A percentile compares a stretch with the other conserved stretches of the same genome.
phyloP scores from a whole-genome alignment of 2,888 invertebrate genomes.

The Athripsodes cinereus region DNA sequence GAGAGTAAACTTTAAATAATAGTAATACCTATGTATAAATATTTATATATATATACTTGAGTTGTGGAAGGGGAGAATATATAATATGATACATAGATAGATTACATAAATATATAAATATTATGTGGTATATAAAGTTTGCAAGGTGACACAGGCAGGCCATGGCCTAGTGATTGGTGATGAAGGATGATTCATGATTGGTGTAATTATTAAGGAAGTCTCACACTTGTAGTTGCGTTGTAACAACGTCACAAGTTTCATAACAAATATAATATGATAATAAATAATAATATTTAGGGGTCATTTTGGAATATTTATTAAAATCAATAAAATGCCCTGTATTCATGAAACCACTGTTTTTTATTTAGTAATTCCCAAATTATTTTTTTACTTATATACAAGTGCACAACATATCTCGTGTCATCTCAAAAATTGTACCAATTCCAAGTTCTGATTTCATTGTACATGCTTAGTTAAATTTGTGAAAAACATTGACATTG shows the following conservation, averaged over 20 bases:
- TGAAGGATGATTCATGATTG: too few species aligned
- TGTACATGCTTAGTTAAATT: too few species aligned
- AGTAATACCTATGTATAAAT: neutral
- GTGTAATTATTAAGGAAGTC: constrained; percentile 4
- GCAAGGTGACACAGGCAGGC: too few species aligned
- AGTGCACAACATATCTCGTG: too few species aligned
- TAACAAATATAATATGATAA: constrained; percentile 26
- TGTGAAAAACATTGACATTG: too few species aligned
- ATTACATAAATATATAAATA: neutral
- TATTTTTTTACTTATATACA: too few species aligned
- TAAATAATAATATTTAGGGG: constrained; percentile 28
- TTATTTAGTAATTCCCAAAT: too few species aligned
- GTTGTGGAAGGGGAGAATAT: neutral
- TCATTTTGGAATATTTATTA: constrained; percentile 29
- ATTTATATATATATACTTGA: neutral
- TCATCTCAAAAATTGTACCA: too few species aligned
- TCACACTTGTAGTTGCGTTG: constrained; percentile 28
- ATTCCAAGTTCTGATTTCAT: too few species aligned
- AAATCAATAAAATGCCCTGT: constrained; percentile 29
- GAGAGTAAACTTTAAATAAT: constrained; percentile 1
- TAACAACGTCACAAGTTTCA: constrained; percentile 29
- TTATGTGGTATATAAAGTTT: too few species aligned
- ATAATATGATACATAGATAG: neutral
- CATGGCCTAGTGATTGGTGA: too few species aligned
- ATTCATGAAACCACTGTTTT: constrained; percentile 21